Evolutionary conservation across 2,888 invertebrate species (phyloP).

Genomic region (Himalopsyche tibetana): DNA sequence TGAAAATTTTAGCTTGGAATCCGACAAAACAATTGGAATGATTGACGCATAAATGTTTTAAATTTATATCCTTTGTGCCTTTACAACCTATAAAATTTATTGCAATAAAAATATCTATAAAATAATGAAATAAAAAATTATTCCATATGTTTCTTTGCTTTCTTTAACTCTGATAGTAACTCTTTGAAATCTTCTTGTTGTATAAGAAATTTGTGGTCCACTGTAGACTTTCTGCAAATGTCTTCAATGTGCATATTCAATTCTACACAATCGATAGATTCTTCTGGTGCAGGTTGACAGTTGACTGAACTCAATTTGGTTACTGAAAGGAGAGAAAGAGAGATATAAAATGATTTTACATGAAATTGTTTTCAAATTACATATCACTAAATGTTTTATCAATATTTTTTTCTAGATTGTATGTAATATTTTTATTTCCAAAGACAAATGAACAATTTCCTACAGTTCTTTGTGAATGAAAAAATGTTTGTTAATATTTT

Average conservation of each 20-base stretch:
- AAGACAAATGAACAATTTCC: too few species aligned
- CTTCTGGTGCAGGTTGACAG: slow-evolving; percentile 58
- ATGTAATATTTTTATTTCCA: too few species aligned
- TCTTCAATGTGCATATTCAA: slow-evolving; percentile 62
- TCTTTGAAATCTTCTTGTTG: slow-evolving; percentile 58
- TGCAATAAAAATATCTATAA: too few species aligned
- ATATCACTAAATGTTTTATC: too few species aligned
- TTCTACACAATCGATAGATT: slow-evolving; percentile 62
- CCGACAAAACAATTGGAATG: too few species aligned
- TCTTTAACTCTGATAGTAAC: slow-evolving; percentile 60
- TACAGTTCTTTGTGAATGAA: too few species aligned
- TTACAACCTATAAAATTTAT: too few species aligned
- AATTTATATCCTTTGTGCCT: too few species aligned
- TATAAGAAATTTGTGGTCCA: slow-evolving; percentile 56
- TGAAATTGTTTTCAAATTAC: not conserved
- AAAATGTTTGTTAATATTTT: too few species aligned
- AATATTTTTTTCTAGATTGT: too few species aligned
- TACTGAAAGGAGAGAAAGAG: slow-evolving; percentile 58
- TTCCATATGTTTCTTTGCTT: slow-evolving; percentile 61
- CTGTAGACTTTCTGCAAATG: slow-evolving; percentile 49
- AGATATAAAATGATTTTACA: slow-evolving; percentile 28
- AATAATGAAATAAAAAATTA: not conserved
- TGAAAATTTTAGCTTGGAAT: too few species aligned
- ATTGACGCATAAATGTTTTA: too few species aligned
- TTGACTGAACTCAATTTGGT: slow-evolving; percentile 59